These are phyloP conservation scores for Erpornis zantholeuca DNA, from an alignment of 2,113 vertebrate species.

Conservation along the genomic window DNA sequence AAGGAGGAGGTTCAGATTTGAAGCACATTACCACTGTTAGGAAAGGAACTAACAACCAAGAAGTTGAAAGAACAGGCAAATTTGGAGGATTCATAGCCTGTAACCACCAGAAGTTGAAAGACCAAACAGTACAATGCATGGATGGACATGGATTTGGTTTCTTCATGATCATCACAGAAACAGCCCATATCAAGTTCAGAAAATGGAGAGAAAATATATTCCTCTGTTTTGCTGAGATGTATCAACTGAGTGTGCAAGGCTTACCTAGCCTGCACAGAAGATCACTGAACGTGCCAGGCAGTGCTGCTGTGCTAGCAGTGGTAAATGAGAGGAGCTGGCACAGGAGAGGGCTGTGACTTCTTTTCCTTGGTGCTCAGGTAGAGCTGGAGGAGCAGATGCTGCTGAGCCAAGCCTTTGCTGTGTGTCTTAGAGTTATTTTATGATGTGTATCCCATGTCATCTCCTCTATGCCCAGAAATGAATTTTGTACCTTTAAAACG, in stretches of 20 bases:
- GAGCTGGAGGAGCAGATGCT: neutral
- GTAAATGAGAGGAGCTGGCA: neutral
- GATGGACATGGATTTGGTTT: neutral
- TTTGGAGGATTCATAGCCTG: too few species aligned
- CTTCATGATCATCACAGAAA: neutral
- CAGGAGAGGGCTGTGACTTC: neutral
- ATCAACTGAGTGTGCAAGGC: neutral
- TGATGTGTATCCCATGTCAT: too few species aligned
- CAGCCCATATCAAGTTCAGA: neutral
- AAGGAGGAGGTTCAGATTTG: neutral
- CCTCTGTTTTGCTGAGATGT: neutral
- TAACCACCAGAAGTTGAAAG: neutral
- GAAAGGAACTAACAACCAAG: neutral
- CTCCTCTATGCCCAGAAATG: too few species aligned
- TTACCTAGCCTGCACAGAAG: neutral
- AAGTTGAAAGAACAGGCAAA: neutral
- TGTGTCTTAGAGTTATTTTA: too few species aligned
- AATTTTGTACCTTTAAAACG: too few species aligned
- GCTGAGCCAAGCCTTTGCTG: neutral
- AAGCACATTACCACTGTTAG: neutral
- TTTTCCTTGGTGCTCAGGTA: neutral
- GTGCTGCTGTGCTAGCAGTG: fast-evolving
- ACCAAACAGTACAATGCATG: neutral
- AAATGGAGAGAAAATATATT: neutral
- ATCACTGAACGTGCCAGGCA: neutral